phyloP scores from a whole-genome alignment of 1,140 invertebrate genomes.

The Zaprionus inermis region DNA sequence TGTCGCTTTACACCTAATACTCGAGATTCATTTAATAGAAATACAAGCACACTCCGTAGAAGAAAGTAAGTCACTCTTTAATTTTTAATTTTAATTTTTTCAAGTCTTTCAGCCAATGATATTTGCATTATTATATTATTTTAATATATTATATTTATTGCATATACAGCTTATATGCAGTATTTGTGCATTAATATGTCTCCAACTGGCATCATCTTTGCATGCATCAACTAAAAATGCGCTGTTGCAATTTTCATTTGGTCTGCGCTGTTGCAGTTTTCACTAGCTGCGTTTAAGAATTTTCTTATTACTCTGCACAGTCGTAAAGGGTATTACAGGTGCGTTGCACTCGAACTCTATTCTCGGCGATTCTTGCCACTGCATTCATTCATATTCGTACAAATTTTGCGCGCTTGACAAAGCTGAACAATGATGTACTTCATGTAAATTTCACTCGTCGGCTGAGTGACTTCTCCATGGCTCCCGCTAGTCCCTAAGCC shows the following conservation, averaged over 20 bases:
- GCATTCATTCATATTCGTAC: slow-evolving; percentile 75
- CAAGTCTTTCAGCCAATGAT: too few species aligned
- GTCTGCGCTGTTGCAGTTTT: too few species aligned
- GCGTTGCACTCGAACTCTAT: not conserved
- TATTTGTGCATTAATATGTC: not conserved
- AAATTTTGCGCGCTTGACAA: slow-evolving; percentile 82
- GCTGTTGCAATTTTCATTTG: too few species aligned
- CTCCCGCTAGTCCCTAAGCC: not conserved
- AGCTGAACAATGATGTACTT: slow-evolving; percentile 82
- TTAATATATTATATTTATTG: not conserved
- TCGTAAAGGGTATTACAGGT: not conserved
- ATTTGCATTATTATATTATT: not conserved
- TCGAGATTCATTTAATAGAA: too few species aligned
- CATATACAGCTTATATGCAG: not conserved
- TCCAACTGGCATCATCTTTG: not conserved
- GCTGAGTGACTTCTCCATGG: slow-evolving; percentile 57
- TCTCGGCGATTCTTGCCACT: slow-evolving; percentile 44
- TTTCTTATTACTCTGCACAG: not conserved
- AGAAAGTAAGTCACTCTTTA: too few species aligned
- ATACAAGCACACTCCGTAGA: too few species aligned
- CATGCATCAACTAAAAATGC: not conserved
- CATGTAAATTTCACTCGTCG: slow-evolving; percentile 81
- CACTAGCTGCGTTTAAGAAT: too few species aligned
- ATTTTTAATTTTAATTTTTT: too few species aligned
- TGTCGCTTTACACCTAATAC: not conserved